Evolutionary conservation across 2,113 vertebrate species (phyloP).

Genomic region (Canis aureus): DNA sequence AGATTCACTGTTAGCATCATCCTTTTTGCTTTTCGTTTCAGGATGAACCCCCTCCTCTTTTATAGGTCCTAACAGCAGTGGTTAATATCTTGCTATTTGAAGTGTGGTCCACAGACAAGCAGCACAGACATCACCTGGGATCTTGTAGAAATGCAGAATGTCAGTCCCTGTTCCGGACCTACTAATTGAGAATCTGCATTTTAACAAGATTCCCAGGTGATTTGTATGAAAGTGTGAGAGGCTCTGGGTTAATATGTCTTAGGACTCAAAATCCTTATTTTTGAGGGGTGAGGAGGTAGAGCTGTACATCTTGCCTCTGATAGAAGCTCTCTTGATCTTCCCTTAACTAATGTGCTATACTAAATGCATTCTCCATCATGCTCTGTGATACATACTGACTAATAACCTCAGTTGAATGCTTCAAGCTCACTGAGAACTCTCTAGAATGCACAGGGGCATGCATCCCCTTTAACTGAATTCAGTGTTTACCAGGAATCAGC

Average conservation of each 20-base stretch:
- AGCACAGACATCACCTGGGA: background rate
- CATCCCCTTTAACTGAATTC: constrained; percentile 24
- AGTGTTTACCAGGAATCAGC: constrained; percentile 65
- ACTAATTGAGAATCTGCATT: background rate
- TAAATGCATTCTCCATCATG: background rate
- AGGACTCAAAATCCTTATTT: background rate
- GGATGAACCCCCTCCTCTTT: background rate
- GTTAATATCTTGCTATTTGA: background rate
- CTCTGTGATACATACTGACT: background rate
- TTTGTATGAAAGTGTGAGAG: background rate
- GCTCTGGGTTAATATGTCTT: background rate
- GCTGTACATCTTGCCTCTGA: background rate
- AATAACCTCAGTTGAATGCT: constrained; percentile 16
- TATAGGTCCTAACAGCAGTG: background rate
- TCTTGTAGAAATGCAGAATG: background rate
- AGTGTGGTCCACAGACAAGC: background rate
- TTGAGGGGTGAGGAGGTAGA: background rate
- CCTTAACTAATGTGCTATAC: background rate
- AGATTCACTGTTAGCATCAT: background rate
- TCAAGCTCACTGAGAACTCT: background rate
- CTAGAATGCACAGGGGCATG: background rate
- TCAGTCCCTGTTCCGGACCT: background rate
- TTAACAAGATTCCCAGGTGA: background rate
- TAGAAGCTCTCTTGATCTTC: background rate
- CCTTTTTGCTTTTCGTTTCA: background rate